phyloP scores from a whole-genome alignment of 2,888 invertebrate genomes.

The Eupithecia subumbrata region DNA sequence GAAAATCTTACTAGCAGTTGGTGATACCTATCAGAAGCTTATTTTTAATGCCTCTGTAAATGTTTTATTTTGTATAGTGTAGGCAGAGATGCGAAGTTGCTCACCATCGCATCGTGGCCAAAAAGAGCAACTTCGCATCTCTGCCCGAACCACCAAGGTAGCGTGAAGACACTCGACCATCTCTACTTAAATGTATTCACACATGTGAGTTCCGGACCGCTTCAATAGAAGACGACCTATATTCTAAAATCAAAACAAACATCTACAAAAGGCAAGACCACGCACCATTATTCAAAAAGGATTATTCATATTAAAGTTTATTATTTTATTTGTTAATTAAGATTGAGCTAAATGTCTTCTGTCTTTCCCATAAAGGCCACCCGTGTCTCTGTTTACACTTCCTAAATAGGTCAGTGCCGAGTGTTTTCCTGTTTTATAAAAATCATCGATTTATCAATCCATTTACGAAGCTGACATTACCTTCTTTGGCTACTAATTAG shows the following conservation, averaged over 20 bases:
- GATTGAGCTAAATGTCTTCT: background rate
- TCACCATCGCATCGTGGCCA: too few species aligned
- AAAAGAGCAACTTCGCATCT: too few species aligned
- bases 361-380: conserved; percentile 10
- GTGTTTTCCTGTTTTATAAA: conserved; percentile 24
- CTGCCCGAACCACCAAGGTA: too few species aligned
- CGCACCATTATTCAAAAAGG: background rate
- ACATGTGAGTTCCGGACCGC: too few species aligned
- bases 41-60: too few species aligned
- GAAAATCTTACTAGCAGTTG: too few species aligned
- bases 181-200: too few species aligned
- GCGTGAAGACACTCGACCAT: too few species aligned
- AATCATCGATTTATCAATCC: conserved; percentile 23
- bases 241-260: conserved; percentile 7
- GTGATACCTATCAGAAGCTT: too few species aligned
- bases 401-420: conserved; percentile 22
- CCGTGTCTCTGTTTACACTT: conserved; percentile 7
- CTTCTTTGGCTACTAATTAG: conserved; percentile 20
- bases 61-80: too few species aligned
- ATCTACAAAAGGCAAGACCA: background rate
- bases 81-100: too few species aligned
- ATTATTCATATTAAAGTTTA: background rate
- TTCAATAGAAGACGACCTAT: too few species aligned
- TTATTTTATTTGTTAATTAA: conserved; percentile 10
- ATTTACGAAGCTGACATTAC: conserved; percentile 18